Percentiles rank a stretch among this genome's conserved stretches.
Conservation (phyloP, 1,140 invertebrate genomes). For the Neodiprion fabricii region DNA sequence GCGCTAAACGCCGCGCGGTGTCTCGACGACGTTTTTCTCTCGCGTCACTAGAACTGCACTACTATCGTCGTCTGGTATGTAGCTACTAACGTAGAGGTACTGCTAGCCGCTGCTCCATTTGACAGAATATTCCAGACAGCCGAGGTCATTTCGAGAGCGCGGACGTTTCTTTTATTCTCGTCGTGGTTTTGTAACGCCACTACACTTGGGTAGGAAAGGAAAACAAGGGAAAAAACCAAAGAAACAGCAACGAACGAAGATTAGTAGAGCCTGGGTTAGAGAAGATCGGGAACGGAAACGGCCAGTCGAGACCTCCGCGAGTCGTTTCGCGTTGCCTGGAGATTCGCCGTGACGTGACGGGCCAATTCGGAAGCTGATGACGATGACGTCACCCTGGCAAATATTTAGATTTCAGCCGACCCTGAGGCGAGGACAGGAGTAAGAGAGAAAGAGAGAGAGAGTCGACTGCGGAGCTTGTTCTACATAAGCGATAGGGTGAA, state of each 20-base stretch:
- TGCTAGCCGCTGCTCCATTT: not conserved
- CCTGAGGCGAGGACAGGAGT: slow-evolving; percentile 10
- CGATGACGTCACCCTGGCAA: slow-evolving; percentile 12
- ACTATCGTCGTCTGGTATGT: not conserved
- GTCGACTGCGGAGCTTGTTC: not conserved
- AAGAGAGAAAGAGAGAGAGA: slow-evolving; percentile 10
- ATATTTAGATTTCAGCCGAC: slow-evolving; percentile 10
- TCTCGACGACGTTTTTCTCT: not conserved
- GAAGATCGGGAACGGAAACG: not conserved
- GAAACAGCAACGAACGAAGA: too few relatives aligned
- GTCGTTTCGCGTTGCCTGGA: slow-evolving; percentile 5
- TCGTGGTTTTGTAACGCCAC: too few relatives aligned
- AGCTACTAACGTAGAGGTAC: not conserved
- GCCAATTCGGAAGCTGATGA: slow-evolving; percentile 9
- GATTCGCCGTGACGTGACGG: not conserved
- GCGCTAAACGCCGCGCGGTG: not conserved
- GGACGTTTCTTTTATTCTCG: not conserved
- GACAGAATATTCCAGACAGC: not conserved
- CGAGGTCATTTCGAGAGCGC: not conserved
- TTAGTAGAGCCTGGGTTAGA: too few relatives aligned
- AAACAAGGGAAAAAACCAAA: too few relatives aligned
- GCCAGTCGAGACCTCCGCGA: not conserved
- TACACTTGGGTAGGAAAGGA: too few relatives aligned
- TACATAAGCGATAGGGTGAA: not conserved
- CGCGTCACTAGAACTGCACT: not conserved